Base-by-base conservation (phyloP, 1,140 invertebrate genomes). In the Panagrolaimus sp. region DNA sequence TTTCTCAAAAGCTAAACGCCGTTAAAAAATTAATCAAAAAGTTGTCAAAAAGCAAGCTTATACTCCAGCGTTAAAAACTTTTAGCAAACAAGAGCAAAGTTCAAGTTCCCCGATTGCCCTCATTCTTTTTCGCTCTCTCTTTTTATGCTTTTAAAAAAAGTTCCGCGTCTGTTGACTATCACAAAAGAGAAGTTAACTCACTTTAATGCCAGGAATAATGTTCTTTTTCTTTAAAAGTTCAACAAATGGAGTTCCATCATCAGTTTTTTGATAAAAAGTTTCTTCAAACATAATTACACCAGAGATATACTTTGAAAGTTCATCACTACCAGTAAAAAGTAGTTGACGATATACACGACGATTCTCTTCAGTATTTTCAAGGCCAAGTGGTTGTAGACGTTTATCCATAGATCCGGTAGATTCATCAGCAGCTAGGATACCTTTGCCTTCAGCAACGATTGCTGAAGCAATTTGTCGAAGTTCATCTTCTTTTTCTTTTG, bases 391-490 rank as follows among this genome's bases (percentile, higher is more conserved):
- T 9, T 69, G 62, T 62, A 87, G 81, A 66, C 85, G 80, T 68
- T 87, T 87, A n/a, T 83, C 86, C 66, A 87, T 86, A 0, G 86
- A 86, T 27, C 84, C 86, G 68, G 87, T 88, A 66, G 85, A 87
- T 75, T 88, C 87, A 83, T 88, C 87, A 69, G 88, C 87, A 62
- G 87, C 87, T 31, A 88, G 78, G 74, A 88, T 88, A 23, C 87
- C 87, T 84, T 93, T 96, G 76, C 93, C 93, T n/a, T 91, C 90
- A 46, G 90, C 88, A 0, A 94, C 91, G 78, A 97, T 95, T 65
- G 89, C 88, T 75, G 91, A 87, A 53, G 93, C 93, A 79, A 95
- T 96, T 38, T 38, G 31, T 38, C 87, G 88, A 53, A 97, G 88
- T 87, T 97, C 93, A 27, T 78, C 70, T 82, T 92, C 87, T 85